Conservation (phyloP, 1,140 invertebrate species). For the Calephelis nemesis region DNA sequence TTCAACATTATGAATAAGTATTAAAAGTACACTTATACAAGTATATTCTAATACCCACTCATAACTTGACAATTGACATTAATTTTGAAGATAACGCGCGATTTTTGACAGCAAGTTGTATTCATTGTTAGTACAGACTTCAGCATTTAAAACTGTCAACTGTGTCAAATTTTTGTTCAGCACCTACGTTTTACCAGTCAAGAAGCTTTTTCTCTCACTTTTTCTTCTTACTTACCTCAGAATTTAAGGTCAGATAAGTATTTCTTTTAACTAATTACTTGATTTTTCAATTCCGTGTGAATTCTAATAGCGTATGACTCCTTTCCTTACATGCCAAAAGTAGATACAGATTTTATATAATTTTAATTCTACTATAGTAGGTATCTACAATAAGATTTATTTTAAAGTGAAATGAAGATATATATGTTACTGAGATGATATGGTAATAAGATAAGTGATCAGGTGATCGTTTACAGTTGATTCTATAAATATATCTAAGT, state of each 20-base stretch:
- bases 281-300: not conserved
- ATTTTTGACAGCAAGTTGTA: too few relatives aligned
- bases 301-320: conserved; percentile 18
- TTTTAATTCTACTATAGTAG: conserved; percentile 24
- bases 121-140: too few relatives aligned
- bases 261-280: not conserved
- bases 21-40: too few relatives aligned
- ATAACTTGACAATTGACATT: too few relatives aligned
- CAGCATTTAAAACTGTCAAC: too few relatives aligned
- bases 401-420: conserved; percentile 20
- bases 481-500: conserved; percentile 6
- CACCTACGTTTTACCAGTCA: too few relatives aligned
- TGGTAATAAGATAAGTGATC: conserved; percentile 24
- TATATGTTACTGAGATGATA: conserved; percentile 26
- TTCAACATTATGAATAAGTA: too few relatives aligned
- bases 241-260: not conserved
- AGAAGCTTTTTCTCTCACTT: not conserved
- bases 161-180: too few relatives aligned
- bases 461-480: not conserved
- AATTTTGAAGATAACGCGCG: too few relatives aligned
- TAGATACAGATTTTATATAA: conserved; percentile 22
- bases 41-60: too few relatives aligned
- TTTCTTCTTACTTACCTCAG: not conserved
- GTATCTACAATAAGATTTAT: conserved; percentile 22
- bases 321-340: conserved; percentile 26